A percentile compares a stretch with the other conserved stretches of the same genome.
Conservation (phyloP, 2,113 vertebrate species). For the Carassius auratus region DNA sequence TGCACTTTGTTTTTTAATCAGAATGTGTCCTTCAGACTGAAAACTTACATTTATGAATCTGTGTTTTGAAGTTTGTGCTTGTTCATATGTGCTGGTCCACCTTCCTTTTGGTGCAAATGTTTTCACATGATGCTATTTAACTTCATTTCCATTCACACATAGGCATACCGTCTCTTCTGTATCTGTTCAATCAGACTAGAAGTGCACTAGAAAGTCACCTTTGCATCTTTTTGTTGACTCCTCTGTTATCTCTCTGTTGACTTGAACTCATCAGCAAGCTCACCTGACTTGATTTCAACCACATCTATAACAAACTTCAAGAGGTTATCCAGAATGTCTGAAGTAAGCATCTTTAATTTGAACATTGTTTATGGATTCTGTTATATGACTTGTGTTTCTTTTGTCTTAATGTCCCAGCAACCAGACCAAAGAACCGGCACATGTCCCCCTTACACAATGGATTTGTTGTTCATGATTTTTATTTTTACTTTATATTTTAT, state of each 20-base stretch:
- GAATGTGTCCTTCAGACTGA: slow-evolving; percentile 29
- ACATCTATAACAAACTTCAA: neutral
- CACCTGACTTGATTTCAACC: neutral
- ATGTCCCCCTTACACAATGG: slow-evolving; percentile 3
- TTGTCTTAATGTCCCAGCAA: slow-evolving; percentile 31
- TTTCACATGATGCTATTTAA: neutral
- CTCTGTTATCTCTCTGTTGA: too few species aligned
- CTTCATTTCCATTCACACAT: neutral
- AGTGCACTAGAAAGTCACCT: slow-evolving; percentile 2
- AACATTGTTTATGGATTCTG: too few species aligned
- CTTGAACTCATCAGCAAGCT: neutral
- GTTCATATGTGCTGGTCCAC: neutral
- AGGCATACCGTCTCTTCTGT: neutral
- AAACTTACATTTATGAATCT: neutral
- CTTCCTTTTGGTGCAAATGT: neutral
- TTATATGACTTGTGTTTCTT: neutral
- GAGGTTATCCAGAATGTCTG: neutral
- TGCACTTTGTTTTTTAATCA: slow-evolving; percentile 31
- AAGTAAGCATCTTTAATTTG: neutral
- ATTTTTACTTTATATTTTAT: neutral
- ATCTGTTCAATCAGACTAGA: neutral
- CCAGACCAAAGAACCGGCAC: slow-evolving; percentile 46
- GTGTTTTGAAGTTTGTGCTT: neutral
- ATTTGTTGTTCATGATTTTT: neutral
- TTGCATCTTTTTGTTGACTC: neutral